Evolutionary conservation across 2,888 invertebrate genomes (phyloP).

Genomic region (Drosophila parthenogenetica): DNA sequence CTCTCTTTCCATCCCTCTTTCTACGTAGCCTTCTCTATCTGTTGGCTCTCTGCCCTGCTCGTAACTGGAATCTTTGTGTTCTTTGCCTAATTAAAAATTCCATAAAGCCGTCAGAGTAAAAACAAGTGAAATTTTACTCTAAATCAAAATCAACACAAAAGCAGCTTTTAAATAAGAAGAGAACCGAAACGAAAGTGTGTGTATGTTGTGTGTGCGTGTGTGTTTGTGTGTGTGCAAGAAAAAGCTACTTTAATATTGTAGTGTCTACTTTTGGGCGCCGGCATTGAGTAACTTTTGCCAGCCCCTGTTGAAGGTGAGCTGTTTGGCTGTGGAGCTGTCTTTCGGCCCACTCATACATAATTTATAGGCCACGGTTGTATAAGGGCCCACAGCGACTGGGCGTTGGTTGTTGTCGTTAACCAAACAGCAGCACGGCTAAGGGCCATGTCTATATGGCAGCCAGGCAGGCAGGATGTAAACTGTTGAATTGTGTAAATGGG

Average conservation of each 20-base stretch:
- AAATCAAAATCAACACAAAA: conserved; percentile 62
- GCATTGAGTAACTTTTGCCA: conserved; percentile 48
- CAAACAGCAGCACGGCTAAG: conserved; percentile 69
- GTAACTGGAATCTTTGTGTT: conserved; percentile 34
- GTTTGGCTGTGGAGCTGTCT: conserved; percentile 3
- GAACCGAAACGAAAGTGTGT: neutral
- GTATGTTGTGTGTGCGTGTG: conserved; percentile 2
- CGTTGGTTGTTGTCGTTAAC: conserved; percentile 64
- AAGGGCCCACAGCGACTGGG: conserved; percentile 53
- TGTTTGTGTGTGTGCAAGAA: conserved; percentile 22
- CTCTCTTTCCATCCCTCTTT: neutral
- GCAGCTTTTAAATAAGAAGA: conserved; percentile 21
- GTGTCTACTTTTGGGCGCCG: conserved; percentile 60
- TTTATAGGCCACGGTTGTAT: conserved; percentile 61
- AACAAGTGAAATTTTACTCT: conserved; percentile 43
- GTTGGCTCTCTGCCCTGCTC: neutral
- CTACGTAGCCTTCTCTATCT: neutral
- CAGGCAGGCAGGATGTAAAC: conserved; percentile 1
- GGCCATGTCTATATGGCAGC: conserved; percentile 52
- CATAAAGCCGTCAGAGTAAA: conserved; percentile 52
- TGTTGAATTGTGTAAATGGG: conserved; percentile 6
- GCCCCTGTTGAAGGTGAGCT: conserved; percentile 33
- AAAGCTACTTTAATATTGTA: conserved; percentile 57
- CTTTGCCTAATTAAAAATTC: conserved; percentile 71
- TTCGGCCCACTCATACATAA: conserved; percentile 70